Base-by-base conservation (phyloP, 37 sponge, comb jelly and placozoan genomes). In the Halichondria panicea region DNA sequence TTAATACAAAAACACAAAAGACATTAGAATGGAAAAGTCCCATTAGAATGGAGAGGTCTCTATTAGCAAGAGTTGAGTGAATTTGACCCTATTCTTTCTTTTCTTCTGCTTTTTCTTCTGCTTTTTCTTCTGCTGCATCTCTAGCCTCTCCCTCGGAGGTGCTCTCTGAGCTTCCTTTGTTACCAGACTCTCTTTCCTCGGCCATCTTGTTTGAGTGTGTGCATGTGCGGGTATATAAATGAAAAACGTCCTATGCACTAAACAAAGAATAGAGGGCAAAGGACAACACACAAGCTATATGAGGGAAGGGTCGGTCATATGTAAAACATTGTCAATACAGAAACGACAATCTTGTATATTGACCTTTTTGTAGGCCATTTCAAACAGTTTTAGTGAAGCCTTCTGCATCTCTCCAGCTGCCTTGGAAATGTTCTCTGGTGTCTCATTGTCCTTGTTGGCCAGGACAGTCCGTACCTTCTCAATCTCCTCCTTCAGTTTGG, bases 341-440 rank as follows among this genome's bases (percentile, higher is more conserved):
- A 33, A 63, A 21, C 44, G 41, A 32, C 62, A 75, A 42, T 41
- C 19, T 18, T 50, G 38, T 25, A 13, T 30, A 30, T 74, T 57
- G 15, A 83, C 88, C 91, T 87, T 87, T 68, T 87, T 99, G 89
- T 99, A 99, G 2, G 99, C 99, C 72, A 93, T 69, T 70, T 99
- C 99, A 80, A 99, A 99, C 24, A 99, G 85, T 63, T 99, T 99
- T 33, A 99, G 87, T 7, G 99, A 93, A 13, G 92, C 75, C 72
- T 95, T 93, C 79, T 95, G 96, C 44, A 95, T 44, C 31, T 95
- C 94, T 27, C 77, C 75, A 54, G 72, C 65, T 25, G 93, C 87
- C 53, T 83, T 70, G 35, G 68, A 68, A 35, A 99, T 88, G 21
- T 81, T 67, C 71, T 99, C 99, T 3, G 92, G 81, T 12, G 86